These are phyloP conservation scores for Melanotus villosus DNA, from an alignment of 2,888 invertebrate species.

Conservation along the genomic window DNA sequence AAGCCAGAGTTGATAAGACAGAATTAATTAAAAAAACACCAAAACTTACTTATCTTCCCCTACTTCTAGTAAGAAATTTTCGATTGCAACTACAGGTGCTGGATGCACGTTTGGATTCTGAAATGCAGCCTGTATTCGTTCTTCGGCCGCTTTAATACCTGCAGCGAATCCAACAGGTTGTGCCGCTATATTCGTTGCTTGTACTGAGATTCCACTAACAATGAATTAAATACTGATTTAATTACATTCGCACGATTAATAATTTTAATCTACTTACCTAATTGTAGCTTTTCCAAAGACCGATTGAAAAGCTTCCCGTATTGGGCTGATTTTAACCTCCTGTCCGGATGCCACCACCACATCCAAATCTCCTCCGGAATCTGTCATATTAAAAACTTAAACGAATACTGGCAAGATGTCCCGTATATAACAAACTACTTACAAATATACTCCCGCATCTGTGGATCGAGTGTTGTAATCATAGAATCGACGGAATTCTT, in stretches of 20 bases:
- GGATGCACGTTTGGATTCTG: slow-evolving; percentile 73
- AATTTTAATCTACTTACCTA: slow-evolving; percentile 70
- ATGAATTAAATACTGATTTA: slow-evolving; percentile 2
- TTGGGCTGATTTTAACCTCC: slow-evolving; percentile 81
- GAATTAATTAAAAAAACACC: too few species aligned
- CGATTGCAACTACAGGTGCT: slow-evolving; percentile 80
- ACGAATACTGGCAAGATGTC: too few species aligned
- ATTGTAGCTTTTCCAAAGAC: slow-evolving; percentile 87
- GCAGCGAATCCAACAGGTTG: slow-evolving; percentile 87
- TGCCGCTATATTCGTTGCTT: slow-evolving; percentile 75
- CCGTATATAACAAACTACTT: too few species aligned
- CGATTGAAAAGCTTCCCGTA: slow-evolving; percentile 85
- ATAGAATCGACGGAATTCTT: slow-evolving; percentile 87
- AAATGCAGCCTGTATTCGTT: slow-evolving; percentile 76
- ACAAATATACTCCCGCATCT: slow-evolving; percentile 91
- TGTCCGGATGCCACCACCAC: slow-evolving; percentile 84
- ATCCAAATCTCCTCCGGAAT: slow-evolving; percentile 84
- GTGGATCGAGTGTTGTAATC: slow-evolving; percentile 90
- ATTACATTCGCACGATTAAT: too few species aligned
- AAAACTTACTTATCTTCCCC: slow-evolving; percentile 72
- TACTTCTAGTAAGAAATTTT: slow-evolving; percentile 83
- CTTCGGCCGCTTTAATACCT: slow-evolving; percentile 82
- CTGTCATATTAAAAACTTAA: too few species aligned
- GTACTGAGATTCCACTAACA: slow-evolving; percentile 75
- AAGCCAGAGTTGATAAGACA: too few species aligned